A percentile compares a stretch with the other conserved stretches of the same genome.
Conservation (phyloP, 2,888 invertebrate genomes). For the Latrodectus elegans region DNA sequence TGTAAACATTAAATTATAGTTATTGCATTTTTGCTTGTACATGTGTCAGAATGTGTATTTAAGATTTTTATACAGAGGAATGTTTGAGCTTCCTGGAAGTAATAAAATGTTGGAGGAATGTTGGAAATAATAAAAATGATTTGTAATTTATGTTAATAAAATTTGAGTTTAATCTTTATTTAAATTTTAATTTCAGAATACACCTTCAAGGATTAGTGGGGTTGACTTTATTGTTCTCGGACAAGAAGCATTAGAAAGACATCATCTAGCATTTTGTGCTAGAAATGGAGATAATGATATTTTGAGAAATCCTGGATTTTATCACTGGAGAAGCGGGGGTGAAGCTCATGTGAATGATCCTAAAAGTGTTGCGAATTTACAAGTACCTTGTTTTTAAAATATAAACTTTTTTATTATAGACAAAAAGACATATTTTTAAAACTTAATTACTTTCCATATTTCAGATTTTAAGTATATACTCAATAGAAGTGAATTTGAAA, state of each 20-base stretch:
- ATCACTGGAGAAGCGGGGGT: conserved; percentile 98
- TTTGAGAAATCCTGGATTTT: conserved; percentile 91
- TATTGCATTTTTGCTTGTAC: too few relatives aligned
- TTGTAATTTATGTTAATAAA: not conserved
- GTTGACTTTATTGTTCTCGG: conserved; percentile 91
- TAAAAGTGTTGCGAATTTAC: conserved; percentile 84
- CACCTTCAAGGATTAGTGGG: conserved; percentile 86
- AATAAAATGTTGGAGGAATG: too few relatives aligned
- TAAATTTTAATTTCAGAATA: conserved; percentile 76
- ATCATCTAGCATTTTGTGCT: conserved; percentile 84
- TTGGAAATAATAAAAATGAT: too few relatives aligned
- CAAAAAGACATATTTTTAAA: too few relatives aligned
- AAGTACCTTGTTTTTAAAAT: conserved; percentile 76
- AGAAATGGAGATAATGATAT: conserved; percentile 83
- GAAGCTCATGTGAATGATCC: conserved; percentile 99
- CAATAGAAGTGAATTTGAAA: too few relatives aligned
- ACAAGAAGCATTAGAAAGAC: conserved; percentile 87
- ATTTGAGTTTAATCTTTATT: not conserved
- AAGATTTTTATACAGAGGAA: too few relatives aligned
- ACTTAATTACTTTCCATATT: too few relatives aligned
- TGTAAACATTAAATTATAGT: too few relatives aligned
- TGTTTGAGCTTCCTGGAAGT: too few relatives aligned
- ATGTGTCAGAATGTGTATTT: too few relatives aligned
- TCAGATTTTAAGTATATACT: too few relatives aligned
- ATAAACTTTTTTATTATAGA: too few relatives aligned